phyloP scores from a whole-genome alignment of 1,140 invertebrate species.

The Sycophila sp. region DNA sequence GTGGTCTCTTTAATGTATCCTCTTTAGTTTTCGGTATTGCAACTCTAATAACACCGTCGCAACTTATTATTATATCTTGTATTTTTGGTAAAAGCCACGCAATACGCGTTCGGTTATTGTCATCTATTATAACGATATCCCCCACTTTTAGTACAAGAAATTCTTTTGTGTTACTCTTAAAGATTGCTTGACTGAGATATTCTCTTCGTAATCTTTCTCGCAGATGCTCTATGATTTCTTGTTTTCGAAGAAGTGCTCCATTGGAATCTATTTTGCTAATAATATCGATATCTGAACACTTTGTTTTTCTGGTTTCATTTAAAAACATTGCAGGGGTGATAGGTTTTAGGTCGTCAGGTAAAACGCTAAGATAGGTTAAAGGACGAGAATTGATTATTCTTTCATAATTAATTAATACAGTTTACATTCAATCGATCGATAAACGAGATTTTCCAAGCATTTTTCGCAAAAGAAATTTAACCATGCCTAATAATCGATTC shows the following conservation, averaged over 20 bases:
- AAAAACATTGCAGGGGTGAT: too few species aligned
- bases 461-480: slow-evolving; percentile 46
- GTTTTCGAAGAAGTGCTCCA: slow-evolving; percentile 24
- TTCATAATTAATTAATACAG: slow-evolving; percentile 36
- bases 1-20: too few species aligned
- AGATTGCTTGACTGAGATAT: slow-evolving; percentile 42
- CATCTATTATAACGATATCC: slow-evolving; percentile 23
- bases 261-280: slow-evolving; percentile 21
- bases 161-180: slow-evolving; percentile 5
- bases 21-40: slow-evolving; percentile 25
- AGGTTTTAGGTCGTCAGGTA: too few species aligned
- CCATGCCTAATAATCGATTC: slow-evolving; percentile 51
- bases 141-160: background rate
- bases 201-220: slow-evolving; percentile 41
- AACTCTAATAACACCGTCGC: background rate
- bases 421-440: slow-evolving; percentile 49
- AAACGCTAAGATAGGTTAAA: slow-evolving; percentile 34
- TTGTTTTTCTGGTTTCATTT: too few species aligned
- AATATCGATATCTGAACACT: slow-evolving; percentile 44
- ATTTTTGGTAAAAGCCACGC: slow-evolving; percentile 7
- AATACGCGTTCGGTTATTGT: slow-evolving; percentile 24
- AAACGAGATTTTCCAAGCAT: slow-evolving; percentile 46
- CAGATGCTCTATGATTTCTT: slow-evolving; percentile 41
- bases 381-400: background rate
- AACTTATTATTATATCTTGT: background rate